Evolutionary conservation across 1,140 invertebrate species (phyloP), one percentile per base, ranked within the genome.

Genomic region (Solenopsis invicta): DNA sequence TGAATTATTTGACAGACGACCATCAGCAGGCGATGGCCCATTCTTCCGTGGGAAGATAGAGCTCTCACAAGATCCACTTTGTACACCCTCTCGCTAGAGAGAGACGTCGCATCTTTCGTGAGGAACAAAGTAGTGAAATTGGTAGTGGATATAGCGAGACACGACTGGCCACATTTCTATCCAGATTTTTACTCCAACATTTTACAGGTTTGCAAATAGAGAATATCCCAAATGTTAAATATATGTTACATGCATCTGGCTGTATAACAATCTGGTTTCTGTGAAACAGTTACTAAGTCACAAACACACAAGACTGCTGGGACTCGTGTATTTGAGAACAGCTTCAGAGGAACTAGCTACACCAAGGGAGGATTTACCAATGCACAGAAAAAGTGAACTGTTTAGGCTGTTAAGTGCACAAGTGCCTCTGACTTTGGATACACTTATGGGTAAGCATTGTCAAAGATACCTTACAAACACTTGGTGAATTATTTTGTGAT

Each of bases 261-360:
- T 52, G 9, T 62, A 18, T 88, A 69, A 52, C 90, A 54, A 67
- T 9, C 41, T 84, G 80, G 18, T 90, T 74, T 88, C 16, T 72
- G 48, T 21, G 2, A 69, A 16, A 85, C 6, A 94, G 93, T 91
- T 94, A 77, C 80, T 95, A 66, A 74, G 84, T 82, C 92, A 94
- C 24, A 93, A 93, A 85, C 93, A 94, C 72, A 93, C 92, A 64
- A 92, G 92, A 84, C 78, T 97, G 4, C 93, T 99, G 62, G 98
- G 98, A 16, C 95, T 99, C 50, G 96, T 98, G 78, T 96, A 99
- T 88, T 95, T 99, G 69, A 97, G 97, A 93, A 98, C 97, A 37
- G 97, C 98, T 16, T 99, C 98, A 71, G 98, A 99, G 95, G 98
- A 99, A 94, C 96, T 99, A 69, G 97, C 97, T n/a, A 97, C 96